These are phyloP conservation scores for Etheostoma perlongum DNA, from an alignment of 2,797 vertebrate species.

Conservation along the genomic window DNA sequence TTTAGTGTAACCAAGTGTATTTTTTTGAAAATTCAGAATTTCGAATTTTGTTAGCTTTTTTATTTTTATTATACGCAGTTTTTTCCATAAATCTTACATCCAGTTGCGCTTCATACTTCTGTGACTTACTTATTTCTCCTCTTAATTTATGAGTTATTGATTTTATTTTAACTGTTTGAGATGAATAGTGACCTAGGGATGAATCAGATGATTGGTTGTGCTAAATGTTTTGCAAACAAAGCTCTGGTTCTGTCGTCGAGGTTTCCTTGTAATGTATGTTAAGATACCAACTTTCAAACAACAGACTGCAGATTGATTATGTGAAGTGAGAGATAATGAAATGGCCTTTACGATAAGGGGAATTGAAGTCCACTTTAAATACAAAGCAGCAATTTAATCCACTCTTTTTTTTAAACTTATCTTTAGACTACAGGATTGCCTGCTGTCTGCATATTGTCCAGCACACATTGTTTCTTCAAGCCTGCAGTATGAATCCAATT, in stretches of 20 bases:
- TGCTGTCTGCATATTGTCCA: constrained; percentile 34
- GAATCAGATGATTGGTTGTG: constrained; percentile 9
- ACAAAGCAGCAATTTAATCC: constrained; percentile 40
- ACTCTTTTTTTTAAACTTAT: constrained; percentile 40
- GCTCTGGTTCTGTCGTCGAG: neutral
- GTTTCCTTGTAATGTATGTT: constrained; percentile 14
- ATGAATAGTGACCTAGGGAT: constrained; percentile 3
- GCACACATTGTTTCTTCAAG: constrained; percentile 45
- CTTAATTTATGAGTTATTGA: constrained; percentile 12
- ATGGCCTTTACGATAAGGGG: constrained; percentile 50
- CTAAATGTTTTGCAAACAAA: constrained; percentile 22
- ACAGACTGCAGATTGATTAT: constrained; percentile 25
- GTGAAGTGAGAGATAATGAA: constrained; percentile 40
- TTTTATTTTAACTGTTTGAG: constrained; percentile 11
- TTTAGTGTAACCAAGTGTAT: neutral
- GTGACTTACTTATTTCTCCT: neutral
- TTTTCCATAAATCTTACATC: neutral
- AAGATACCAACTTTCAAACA: constrained; percentile 25
- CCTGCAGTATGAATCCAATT: constrained; percentile 54
- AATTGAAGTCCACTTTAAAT: constrained; percentile 42
- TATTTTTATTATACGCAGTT: neutral
- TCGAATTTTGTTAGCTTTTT: neutral
- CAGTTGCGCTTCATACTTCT: neutral
- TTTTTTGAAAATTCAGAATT: neutral
- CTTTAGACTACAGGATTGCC: constrained; percentile 43